Evolutionary conservation across 2,888 invertebrate genomes (phyloP), one percentile per base, ranked within the genome.

Genomic region (Lasius fuliginosus): DNA sequence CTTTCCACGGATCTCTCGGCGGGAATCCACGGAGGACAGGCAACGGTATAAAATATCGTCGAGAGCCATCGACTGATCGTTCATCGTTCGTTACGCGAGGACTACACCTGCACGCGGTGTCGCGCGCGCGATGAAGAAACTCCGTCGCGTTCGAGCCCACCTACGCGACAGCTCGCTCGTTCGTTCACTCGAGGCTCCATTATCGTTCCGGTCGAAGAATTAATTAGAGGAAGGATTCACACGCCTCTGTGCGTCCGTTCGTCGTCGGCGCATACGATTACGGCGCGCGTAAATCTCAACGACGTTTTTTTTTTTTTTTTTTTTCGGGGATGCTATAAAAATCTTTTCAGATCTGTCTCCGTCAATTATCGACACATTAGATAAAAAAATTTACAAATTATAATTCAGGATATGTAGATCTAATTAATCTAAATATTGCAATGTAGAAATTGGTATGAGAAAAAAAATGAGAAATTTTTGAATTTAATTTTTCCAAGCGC

Each of bases 21-120:
- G 86, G 83, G 83, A 86, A 90, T 90, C 88, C 86, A 82, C 86
- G 82, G 84, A 84, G 88, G 86, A 87, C 86, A 83, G 85, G 87
- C 86, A 84, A 85, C 82, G 88, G 86, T 73, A 90, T 53, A 91
- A 91, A 91, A 91, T 91, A 92, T 92, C 88, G 88, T 88, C 86
- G 74, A 86, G 89, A 84, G 81, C 85, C 88, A 90, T 89, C 87
- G 90, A 86, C 71, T 53, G 76, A 36, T 36, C 86, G 90, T 88
- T 79, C 87, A 36, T 36, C 86, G 90, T 88, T 79, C 87, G 88
- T 91, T 91, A 91, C 86, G 88, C 85, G 86, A 83, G 83, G 82
- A 83, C 84, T 90, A 92, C 92, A 92, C 92, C 92, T 90, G 91
- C 79, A 60, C 79, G 53, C 77, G 56, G 23, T 49, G 9, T 15